These are phyloP conservation scores for Drosophila sturtevanti DNA, from an alignment of 1,140 invertebrate genomes.

Conservation along the genomic window DNA sequence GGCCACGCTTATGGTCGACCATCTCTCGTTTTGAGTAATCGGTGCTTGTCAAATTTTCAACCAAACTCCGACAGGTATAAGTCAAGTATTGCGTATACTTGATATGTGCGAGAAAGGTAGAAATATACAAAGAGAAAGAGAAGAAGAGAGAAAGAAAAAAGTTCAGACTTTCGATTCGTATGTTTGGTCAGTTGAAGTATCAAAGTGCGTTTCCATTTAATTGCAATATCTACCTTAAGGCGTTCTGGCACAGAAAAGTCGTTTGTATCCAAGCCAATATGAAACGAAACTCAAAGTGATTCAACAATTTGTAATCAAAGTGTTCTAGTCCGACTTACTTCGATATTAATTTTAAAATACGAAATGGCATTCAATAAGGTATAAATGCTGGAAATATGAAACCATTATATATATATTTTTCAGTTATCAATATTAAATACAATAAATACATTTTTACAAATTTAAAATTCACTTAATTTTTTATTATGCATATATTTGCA, in stretches of 20 bases:
- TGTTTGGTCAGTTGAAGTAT: background rate
- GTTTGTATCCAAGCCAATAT: background rate
- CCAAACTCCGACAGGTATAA: constrained; percentile 63
- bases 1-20: constrained; percentile 7
- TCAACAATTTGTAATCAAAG: background rate
- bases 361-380: background rate
- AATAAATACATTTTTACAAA: too few relatives aligned
- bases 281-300: background rate
- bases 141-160: background rate
- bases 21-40: constrained; percentile 64
- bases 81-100: constrained; percentile 60
- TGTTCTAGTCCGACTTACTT: background rate
- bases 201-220: background rate
- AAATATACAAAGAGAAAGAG: background rate
- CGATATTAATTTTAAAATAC: background rate
- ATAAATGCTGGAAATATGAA: background rate
- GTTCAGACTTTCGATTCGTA: background rate
- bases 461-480: too few relatives aligned
- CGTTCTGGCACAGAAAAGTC: background rate
- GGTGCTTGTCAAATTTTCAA: constrained; percentile 68
- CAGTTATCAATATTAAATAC: too few relatives aligned
- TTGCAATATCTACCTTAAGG: background rate
- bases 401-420: background rate
- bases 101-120: background rate
- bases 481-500: too few relatives aligned